Evolutionary conservation across 2,113 vertebrate species (phyloP), one percentile per base, ranked within the genome.

Genomic region (Python bivittatus): DNA sequence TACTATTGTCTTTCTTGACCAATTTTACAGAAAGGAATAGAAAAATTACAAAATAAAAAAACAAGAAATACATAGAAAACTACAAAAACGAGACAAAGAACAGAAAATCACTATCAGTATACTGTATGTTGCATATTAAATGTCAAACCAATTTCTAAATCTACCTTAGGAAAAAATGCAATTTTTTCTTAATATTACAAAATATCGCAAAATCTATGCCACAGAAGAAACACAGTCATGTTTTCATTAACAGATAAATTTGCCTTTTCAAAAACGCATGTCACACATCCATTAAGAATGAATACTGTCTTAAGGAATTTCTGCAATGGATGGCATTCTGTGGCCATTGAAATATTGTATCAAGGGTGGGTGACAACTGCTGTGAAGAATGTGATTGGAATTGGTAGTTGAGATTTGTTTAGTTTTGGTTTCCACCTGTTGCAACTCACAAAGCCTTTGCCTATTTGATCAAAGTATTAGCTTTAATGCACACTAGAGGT

Each of bases 371-470:
- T 60, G 54, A 84, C 22, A 52, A 58, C 72, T 25, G 1, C 22
- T 17, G 20, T 13, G 13, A 84, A 84, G 42, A 84, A 88, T 60
- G 12, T 25, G 53, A 0, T 52, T 60, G 64, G 10, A 38, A 72
- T n/a, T 68, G 64, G 64, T 12, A 85, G 56, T 61, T 22, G 48
- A 25, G 25, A 87, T 72, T 88, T 91, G 44, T 86, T 92, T 88
- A 83, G 54, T 72, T 84, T 88, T 84, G 54, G 42, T 60, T 92
- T 83, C 68, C 86, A 92, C 68, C 86, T 84, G 42, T 88, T 83
- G 68, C 68, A 88, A 85, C 12, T 60, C 12, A 17, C 86, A 88
- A 83, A 88, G 60, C 6, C 23, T 57, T 61, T 72, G 48, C 58
- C 92, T 91, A 72, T 54, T 38, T 38, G 64, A 88, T 90, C 85